phyloP scores from a whole-genome alignment of 2,888 invertebrate species.

The Perdita meconis region DNA sequence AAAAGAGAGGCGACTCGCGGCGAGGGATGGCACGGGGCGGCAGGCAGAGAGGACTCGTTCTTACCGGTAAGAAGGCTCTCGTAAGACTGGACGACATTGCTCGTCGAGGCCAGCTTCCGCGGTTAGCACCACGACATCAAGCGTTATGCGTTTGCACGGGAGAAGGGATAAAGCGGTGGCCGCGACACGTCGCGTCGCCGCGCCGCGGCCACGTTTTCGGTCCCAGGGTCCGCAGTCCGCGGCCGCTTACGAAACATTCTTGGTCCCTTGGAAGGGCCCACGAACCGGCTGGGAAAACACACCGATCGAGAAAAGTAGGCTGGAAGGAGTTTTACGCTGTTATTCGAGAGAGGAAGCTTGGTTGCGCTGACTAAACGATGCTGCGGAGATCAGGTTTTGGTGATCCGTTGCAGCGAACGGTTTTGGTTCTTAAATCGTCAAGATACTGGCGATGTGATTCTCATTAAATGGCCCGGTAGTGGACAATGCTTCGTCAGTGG shows the following conservation, averaged over 20 bases:
- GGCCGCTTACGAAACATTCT: conserved; percentile 21
- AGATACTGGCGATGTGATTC: no score
- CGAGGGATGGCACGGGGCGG: neutral
- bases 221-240: conserved; percentile 11
- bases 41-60: conserved; percentile 52
- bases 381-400: neutral
- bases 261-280: neutral
- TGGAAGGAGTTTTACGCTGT: conserved; percentile 19
- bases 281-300: conserved; percentile 6
- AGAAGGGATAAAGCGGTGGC: conserved; percentile 55
- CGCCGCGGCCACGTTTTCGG: conserved; percentile 51
- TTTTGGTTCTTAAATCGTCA: no score
- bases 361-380: neutral
- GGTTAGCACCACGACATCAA: conserved; percentile 62
- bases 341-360: neutral
- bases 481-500: no score
- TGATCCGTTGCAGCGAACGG: no score
- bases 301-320: conserved; percentile 3
- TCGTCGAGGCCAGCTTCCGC: conserved; percentile 79
- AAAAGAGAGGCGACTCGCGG: conserved; percentile 12
- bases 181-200: conserved; percentile 22
- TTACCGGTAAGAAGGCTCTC: conserved; percentile 76
- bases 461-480: no score
- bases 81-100: conserved; percentile 81
- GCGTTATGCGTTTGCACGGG: conserved; percentile 47